phyloP scores from a whole-genome alignment of 2,888 invertebrate genomes.

The Girardia tigrina region DNA sequence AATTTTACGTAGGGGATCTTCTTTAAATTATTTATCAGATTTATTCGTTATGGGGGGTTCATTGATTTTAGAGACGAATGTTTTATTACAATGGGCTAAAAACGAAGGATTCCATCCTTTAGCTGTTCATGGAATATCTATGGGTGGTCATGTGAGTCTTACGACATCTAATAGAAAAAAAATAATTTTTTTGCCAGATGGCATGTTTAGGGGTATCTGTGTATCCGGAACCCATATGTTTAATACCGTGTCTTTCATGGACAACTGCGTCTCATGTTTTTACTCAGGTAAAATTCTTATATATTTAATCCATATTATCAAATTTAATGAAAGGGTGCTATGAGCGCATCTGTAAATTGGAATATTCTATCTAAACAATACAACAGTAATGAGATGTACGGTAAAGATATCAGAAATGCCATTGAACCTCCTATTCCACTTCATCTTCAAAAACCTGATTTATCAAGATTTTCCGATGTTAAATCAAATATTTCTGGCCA shows the following conservation, averaged over 20 bases:
- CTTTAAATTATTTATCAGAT: slow-evolving; percentile 82
- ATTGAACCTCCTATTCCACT: no score
- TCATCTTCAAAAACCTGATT: no score
- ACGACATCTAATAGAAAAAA: background rate
- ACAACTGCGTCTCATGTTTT: slow-evolving; percentile 89
- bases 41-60: slow-evolving; percentile 98
- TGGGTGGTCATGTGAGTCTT: slow-evolving; percentile 78
- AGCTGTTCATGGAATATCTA: slow-evolving; percentile 82
- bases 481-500: no score
- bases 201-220: slow-evolving; percentile 86
- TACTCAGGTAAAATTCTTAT: slow-evolving; percentile 58
- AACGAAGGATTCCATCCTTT: slow-evolving; percentile 73
- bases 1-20: slow-evolving; percentile 54
- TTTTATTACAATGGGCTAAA: slow-evolving; percentile 83
- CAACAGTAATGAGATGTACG: no score
- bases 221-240: slow-evolving; percentile 79
- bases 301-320: no score
- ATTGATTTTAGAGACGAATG: slow-evolving; percentile 76
- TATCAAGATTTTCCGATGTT: no score
- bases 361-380: no score
- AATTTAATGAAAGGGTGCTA: no score
- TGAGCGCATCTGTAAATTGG: no score
- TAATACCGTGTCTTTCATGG: slow-evolving; percentile 91
- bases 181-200: slow-evolving; percentile 63
- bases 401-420: no score